Evolutionary conservation across 2,888 invertebrate genomes (phyloP), one percentile per base, ranked within the genome.

Genomic region (Taphrorychus bicolor): DNA sequence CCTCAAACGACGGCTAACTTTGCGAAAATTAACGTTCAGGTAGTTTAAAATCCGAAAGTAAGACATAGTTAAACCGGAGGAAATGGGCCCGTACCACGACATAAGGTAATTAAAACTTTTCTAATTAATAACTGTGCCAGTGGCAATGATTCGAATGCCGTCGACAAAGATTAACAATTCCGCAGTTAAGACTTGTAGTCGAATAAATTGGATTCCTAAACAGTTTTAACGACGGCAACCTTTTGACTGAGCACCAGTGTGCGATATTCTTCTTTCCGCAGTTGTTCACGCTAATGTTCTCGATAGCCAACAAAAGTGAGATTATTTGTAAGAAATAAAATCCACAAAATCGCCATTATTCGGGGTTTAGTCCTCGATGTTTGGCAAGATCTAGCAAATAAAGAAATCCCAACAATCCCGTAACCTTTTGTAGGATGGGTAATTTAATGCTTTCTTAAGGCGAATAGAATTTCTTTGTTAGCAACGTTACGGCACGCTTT

Each of bases 41-140:
- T 73, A 74, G 48, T 61, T 61, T 72, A 73, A 74, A 74, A 74
- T 73, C 71, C 65, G 69, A 70, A 72, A 73, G 68, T 73, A 73
- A 72, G 71, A 72, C 71, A 72, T 71, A 67, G 72, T 69, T 69
- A 70, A 71, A 72, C 59, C 41, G 11, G 23, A 53, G 41, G 64
- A 70, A 72, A 74, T 72, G 71, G 72, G 69, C 67, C 48, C 61
- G 24, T 68, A 68, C 74, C 74, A 75, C 75, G 75, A 73, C 73
- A 73, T 70, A 72, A 73, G 70, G 74, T 73, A 73, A 69, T 72
- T 69, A 65, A 70, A 75, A 75, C 69, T 75, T 75, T 74, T 73
- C 72, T 73, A 73, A 73, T 73, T 75, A 75, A 75, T 75, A 74
- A 73, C 72, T 72, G 70, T 73, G 73, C 72, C 73, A 74, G 72